A percentile compares a stretch with the other conserved stretches of the same genome.
These are phyloP conservation scores for Drosophila kanapiae DNA, from an alignment of 1,140 invertebrate genomes.

Conservation along the genomic window DNA sequence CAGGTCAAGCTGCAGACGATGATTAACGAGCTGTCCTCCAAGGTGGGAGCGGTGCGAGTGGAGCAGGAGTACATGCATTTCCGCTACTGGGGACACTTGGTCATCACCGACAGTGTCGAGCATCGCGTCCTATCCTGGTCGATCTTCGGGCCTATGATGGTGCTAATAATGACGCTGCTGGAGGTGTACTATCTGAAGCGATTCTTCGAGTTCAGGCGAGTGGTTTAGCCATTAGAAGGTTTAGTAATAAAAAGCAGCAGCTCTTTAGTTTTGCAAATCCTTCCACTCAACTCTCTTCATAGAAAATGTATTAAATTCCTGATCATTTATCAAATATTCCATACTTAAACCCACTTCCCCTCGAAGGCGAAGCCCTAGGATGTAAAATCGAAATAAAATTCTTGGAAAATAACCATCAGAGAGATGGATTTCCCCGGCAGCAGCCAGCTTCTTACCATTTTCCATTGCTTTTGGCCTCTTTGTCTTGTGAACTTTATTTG, in stretches of 20 bases:
- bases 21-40: constrained; percentile 46
- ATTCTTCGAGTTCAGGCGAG: constrained; percentile 66
- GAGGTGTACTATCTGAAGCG: constrained; percentile 68
- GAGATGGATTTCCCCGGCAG: constrained; percentile 9
- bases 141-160: constrained; percentile 46
- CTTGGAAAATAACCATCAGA: constrained; percentile 38
- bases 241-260: not conserved
- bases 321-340: constrained; percentile 9
- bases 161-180: constrained; percentile 44
- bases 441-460: not conserved
- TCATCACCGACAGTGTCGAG: constrained; percentile 47
- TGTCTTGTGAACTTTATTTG: constrained; percentile 54
- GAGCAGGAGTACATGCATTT: constrained; percentile 73
- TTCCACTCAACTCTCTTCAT: not conserved
- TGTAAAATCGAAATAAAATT: constrained; percentile 39
- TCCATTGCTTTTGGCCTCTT: constrained; percentile 13
- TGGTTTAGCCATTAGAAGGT: constrained; percentile 30
- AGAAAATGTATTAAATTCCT: not conserved
- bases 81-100: constrained; percentile 52
- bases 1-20: constrained; percentile 40
- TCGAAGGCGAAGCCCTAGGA: constrained; percentile 1
- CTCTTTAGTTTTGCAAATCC: not conserved
- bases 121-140: constrained; percentile 61
- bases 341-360: constrained; percentile 10
- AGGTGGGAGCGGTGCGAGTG: constrained; percentile 35